Evolutionary conservation across 2,113 vertebrate genomes (phyloP).

Genomic region (Grammomys surdaster): DNA sequence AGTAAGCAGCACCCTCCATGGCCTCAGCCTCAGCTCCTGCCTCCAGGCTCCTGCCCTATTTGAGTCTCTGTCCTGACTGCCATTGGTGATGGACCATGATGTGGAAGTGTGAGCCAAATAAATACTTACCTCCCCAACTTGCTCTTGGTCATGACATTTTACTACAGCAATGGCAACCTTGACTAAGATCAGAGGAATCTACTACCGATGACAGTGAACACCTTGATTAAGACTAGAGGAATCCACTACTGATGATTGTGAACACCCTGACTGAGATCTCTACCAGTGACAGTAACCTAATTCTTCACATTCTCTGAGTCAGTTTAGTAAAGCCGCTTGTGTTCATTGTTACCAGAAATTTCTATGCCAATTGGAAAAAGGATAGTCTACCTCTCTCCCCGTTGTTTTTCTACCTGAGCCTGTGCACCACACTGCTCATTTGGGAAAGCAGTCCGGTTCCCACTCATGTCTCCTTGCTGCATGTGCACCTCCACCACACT

Average conservation of each 20-base stretch:
- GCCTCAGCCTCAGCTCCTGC: neutral
- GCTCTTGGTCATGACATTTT: neutral
- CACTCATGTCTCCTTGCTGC: neutral
- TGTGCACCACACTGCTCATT: neutral
- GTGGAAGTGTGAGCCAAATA: neutral
- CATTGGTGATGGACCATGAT: neutral
- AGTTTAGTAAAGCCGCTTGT: neutral
- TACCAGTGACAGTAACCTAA: neutral
- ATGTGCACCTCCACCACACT: neutral
- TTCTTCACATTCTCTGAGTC: neutral
- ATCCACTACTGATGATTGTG: neutral
- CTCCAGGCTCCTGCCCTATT: neutral
- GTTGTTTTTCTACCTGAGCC: conserved; percentile 1
- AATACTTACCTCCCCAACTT: neutral
- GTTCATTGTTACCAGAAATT: neutral
- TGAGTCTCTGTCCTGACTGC: neutral
- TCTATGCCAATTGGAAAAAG: neutral
- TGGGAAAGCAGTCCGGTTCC: neutral
- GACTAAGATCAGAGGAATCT: neutral
- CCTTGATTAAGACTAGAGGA: neutral
- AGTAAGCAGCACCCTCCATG: neutral
- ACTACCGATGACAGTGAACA: too few relatives aligned
- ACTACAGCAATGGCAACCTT: neutral
- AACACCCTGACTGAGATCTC: neutral
- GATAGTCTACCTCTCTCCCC: neutral